A percentile compares a stretch with the other conserved stretches of the same genome.
phyloP scores from a whole-genome alignment of 2,113 vertebrate genomes.

The Gallinago media region DNA sequence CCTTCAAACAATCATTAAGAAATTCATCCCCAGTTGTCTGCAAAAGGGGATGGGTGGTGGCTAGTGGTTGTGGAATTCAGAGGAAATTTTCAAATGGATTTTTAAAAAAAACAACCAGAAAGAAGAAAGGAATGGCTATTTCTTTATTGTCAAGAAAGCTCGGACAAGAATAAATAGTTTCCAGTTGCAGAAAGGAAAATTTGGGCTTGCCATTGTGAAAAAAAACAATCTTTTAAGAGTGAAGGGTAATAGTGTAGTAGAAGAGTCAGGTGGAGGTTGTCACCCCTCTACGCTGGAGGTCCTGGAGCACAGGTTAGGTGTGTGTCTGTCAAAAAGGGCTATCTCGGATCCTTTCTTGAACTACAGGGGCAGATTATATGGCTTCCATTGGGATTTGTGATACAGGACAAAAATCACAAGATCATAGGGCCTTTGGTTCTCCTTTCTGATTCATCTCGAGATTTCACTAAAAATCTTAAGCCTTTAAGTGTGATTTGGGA shows the following conservation, averaged over 20 bases:
- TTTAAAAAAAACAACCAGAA: background rate
- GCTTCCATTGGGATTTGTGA: background rate
- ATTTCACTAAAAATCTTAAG: background rate
- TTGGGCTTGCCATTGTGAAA: background rate
- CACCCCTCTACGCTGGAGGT: accelerated
- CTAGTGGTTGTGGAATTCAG: background rate
- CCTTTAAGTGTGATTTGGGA: background rate
- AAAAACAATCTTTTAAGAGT: background rate
- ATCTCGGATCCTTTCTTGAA: background rate
- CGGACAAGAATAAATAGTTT: background rate
- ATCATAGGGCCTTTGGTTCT: background rate
- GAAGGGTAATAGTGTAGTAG: background rate
- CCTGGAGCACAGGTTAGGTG: background rate
- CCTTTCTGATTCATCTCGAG: background rate
- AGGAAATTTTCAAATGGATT: background rate
- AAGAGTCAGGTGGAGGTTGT: background rate
- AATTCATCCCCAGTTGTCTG: background rate
- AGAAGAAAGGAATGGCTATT: background rate
- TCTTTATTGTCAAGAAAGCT: accelerated
- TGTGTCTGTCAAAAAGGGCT: accelerated
- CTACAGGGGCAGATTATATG: too few relatives aligned
- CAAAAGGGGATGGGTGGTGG: background rate
- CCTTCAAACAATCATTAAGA: background rate
- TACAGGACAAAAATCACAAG: background rate
- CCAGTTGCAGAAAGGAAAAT: background rate